Evolutionary conservation across 2,797 vertebrate species (phyloP).

Genomic region (Malurus leucopterus): DNA sequence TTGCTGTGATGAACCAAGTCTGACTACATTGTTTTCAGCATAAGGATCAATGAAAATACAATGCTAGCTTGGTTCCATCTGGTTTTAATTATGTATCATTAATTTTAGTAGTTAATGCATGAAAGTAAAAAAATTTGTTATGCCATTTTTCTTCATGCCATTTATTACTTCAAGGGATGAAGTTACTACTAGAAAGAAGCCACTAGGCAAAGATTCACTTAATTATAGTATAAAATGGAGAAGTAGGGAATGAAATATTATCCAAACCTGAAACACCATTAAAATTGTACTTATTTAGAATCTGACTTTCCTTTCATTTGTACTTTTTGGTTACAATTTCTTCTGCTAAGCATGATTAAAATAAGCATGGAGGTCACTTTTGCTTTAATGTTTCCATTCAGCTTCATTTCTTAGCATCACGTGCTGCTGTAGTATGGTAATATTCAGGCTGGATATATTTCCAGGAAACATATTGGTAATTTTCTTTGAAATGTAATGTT

Average conservation of each 20-base stretch:
- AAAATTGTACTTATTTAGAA: neutral
- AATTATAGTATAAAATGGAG: neutral
- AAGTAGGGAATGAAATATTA: neutral
- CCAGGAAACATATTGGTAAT: neutral
- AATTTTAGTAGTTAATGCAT: neutral
- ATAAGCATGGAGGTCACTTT: neutral
- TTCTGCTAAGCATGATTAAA: neutral
- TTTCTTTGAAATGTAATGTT: neutral
- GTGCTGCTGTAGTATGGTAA: rapidly evolving
- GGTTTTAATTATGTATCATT: neutral
- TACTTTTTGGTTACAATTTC: neutral
- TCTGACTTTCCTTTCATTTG: neutral
- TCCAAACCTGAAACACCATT: neutral
- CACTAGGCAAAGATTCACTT: neutral
- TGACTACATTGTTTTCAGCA: neutral
- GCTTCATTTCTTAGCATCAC: neutral
- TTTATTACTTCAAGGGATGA: neutral
- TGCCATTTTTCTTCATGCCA: neutral
- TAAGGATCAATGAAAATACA: neutral
- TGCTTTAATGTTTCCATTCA: neutral
- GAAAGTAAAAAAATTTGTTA: neutral
- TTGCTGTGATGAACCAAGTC: neutral
- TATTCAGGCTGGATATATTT: neutral
- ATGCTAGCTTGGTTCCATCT: neutral
- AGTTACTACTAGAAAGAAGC: neutral